Evolutionary conservation across 2,113 vertebrate genomes (phyloP), one percentile per base, ranked within the genome.

Genomic region (Phrynosoma blainvillii): DNA sequence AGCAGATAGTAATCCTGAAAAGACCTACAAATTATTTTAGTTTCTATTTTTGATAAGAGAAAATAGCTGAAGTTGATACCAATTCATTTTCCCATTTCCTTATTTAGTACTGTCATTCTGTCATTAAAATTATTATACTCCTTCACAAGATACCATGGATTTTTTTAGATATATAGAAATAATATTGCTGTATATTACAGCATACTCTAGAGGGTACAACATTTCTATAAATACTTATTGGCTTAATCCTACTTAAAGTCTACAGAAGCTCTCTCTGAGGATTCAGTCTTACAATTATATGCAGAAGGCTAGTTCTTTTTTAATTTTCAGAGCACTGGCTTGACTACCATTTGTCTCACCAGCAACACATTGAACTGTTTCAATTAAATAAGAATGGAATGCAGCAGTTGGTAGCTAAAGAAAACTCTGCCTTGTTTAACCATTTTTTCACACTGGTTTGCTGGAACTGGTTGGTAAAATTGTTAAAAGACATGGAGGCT

Each of bases 171-270:
- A n/a, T 88, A 78, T 59, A 59, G 62, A 77, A 78, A 84, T 88
- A 88, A 66, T 78, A 88, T 70, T 78, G 81, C 81, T 70, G 8
- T 78, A 54, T 66, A 83, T 83, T 83, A 68, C 13, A 88, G 80
- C 71, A 42, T 54, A 84, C 81, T 84, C 87, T 40, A 56, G 81
- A 9, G 59, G n/a, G 42, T 52, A 54, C 52, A 62, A 78, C 70
- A 56, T 78, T 78, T 84, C 81, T 88, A 78, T 88, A 88, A 88
- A 78, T 84, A 88, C 62, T 78, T 78, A 88, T 84, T 77, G 81
- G 87, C 78, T 84, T 84, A 88, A 88, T 84, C 11, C 47, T 78
- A 70, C 81, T 78, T 88, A 88, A 82, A 88, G 59, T 77, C 79
- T 68, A 84, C 20, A 83, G 42, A 70, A 56, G 4, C 62, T 70